Conservation (phyloP, 2,113 vertebrate genomes). For the Oenanthe melanoleuca region DNA sequence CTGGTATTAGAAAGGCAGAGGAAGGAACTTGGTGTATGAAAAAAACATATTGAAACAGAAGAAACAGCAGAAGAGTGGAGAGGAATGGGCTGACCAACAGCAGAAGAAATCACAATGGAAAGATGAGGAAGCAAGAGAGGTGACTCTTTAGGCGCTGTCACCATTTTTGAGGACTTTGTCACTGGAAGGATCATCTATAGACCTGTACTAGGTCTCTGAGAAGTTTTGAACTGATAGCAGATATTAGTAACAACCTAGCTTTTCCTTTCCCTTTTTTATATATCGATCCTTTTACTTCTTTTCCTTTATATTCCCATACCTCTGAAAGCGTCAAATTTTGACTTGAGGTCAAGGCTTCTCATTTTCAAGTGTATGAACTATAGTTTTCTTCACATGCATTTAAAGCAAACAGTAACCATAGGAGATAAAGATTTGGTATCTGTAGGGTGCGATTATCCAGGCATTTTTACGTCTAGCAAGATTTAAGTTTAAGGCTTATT, state of each 20-base stretch:
- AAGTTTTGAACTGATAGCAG: background rate
- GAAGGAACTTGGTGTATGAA: background rate
- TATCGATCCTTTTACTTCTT: background rate
- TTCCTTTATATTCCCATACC: background rate
- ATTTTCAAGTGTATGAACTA: background rate
- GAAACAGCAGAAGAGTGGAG: background rate
- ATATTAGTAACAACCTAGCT: background rate
- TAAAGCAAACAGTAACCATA: background rate
- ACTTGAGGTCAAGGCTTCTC: background rate
- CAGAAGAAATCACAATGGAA: background rate
- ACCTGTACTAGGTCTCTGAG: background rate
- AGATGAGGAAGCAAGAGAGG: background rate
- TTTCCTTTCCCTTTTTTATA: background rate
- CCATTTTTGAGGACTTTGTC: background rate
- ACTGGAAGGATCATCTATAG: background rate
- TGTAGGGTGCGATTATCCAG: background rate
- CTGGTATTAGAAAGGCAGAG: background rate
- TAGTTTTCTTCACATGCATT: background rate
- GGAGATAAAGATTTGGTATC: background rate
- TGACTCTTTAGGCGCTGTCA: background rate
- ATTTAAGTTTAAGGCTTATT: background rate
- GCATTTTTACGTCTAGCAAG: background rate
- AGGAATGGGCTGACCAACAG: background rate
- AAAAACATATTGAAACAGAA: background rate
- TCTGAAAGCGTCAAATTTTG: background rate